phyloP scores from a whole-genome alignment of 2,888 invertebrate species.

The Lordiphosa fenestrarum region DNA sequence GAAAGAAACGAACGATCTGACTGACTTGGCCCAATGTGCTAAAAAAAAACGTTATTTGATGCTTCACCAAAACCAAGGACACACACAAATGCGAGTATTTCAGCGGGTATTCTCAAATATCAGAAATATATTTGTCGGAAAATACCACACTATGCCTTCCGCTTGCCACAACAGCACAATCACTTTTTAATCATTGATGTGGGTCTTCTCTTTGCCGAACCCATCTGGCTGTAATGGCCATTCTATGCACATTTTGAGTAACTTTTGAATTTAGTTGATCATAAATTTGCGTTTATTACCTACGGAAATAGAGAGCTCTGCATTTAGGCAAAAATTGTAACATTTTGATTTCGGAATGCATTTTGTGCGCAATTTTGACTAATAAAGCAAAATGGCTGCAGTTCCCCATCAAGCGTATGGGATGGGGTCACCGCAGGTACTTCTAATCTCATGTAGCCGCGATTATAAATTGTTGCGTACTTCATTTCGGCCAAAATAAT shows the following conservation, averaged over 20 bases:
- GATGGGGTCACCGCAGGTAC: conserved; percentile 60
- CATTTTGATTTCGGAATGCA: conserved; percentile 44
- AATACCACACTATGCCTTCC: no score
- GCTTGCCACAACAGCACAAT: no score
- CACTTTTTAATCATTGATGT: no score
- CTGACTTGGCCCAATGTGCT: no score
- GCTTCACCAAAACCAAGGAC: no score
- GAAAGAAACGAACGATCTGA: no score
- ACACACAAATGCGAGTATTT: no score
- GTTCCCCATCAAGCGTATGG: neutral
- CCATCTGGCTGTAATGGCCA: conserved; percentile 1
- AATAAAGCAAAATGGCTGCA: conserved; percentile 69
- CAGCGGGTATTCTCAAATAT: no score
- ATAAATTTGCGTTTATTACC: conserved; percentile 64
- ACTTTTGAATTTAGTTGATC: conserved; percentile 54
- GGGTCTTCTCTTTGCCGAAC: no score
- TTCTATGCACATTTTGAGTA: conserved; percentile 10
- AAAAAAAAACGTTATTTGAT: no score
- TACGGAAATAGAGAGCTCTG: conserved; percentile 8
- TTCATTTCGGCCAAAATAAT: conserved; percentile 78
- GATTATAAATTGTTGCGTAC: conserved; percentile 79
- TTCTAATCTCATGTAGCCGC: conserved; percentile 77
- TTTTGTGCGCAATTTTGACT: conserved; percentile 64
- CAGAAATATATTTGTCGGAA: no score
- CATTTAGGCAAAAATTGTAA: conserved; percentile 38